phyloP scores from a whole-genome alignment of 2,888 invertebrate species.

The Lordiphosa fenestrarum region DNA sequence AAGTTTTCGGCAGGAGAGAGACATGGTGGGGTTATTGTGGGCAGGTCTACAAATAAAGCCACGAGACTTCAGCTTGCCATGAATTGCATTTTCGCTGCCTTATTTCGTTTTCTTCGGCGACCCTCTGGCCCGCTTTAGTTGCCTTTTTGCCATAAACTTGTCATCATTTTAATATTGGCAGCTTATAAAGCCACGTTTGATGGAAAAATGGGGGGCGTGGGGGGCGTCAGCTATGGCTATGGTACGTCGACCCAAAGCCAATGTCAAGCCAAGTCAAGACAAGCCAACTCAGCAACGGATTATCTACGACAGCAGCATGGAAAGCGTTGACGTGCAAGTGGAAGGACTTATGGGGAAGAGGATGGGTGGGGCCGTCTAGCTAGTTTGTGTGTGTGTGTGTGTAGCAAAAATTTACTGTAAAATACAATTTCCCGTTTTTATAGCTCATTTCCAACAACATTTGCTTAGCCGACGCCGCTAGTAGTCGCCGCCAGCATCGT shows the following conservation, averaged over 20 bases:
- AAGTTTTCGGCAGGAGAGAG: slow-evolving; percentile 16
- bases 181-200: slow-evolving; percentile 73
- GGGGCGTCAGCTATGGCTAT: slow-evolving; percentile 1
- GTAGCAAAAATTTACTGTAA: slow-evolving; percentile 67
- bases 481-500: slow-evolving; percentile 10
- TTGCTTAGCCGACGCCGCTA: slow-evolving; percentile 58
- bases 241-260: slow-evolving; percentile 62
- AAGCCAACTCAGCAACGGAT: slow-evolving; percentile 74
- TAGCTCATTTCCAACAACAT: slow-evolving; percentile 75
- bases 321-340: slow-evolving; percentile 57
- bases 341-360: background rate
- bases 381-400: slow-evolving; percentile 69
- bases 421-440: slow-evolving; percentile 74
- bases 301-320: slow-evolving; percentile 68
- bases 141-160: slow-evolving; percentile 61
- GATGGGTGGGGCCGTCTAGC: slow-evolving; percentile 36
- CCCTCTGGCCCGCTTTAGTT: slow-evolving; percentile 14
- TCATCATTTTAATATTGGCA: slow-evolving; percentile 76
- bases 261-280: slow-evolving; percentile 75
- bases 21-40: slow-evolving; percentile 3
- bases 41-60: slow-evolving; percentile 44
- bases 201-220: slow-evolving; percentile 8
- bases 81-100: slow-evolving; percentile 64
- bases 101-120: slow-evolving; percentile 12
- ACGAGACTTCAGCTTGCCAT: slow-evolving; percentile 61